Conservation (phyloP, 2,113 vertebrate species). For the Tringa solitaria region DNA sequence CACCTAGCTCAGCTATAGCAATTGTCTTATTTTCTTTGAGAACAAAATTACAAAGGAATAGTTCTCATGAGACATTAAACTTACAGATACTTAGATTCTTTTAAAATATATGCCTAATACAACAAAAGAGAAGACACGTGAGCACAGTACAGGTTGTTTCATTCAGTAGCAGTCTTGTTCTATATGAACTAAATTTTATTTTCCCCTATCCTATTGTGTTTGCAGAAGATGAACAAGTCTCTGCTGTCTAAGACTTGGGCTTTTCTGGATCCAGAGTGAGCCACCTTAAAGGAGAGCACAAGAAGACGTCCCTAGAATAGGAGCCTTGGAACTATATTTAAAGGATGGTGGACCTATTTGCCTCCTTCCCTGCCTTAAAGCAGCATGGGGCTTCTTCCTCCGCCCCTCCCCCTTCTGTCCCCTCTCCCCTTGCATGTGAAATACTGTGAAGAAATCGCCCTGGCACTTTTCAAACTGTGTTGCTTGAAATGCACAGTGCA, state of each 20-base stretch:
- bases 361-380: slow-evolving; percentile 97
- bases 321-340: slow-evolving; percentile 77
- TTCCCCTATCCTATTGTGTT: slow-evolving; percentile 44
- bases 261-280: slow-evolving; percentile 70
- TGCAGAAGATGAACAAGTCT: slow-evolving; percentile 95
- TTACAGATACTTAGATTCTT: not conserved
- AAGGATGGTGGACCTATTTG: slow-evolving; percentile 83
- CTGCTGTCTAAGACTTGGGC: slow-evolving; percentile 87
- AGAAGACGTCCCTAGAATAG: slow-evolving; percentile 75
- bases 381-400: slow-evolving; percentile 87
- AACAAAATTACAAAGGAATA: not conserved
- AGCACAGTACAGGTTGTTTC: not conserved
- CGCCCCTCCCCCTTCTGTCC: slow-evolving; percentile 66
- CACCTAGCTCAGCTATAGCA: not conserved
- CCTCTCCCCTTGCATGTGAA: slow-evolving; percentile 86
- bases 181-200: slow-evolving; percentile 28
- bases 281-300: slow-evolving; percentile 80
- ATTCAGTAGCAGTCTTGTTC: slow-evolving; percentile 4
- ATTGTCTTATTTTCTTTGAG: not conserved
- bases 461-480: slow-evolving; percentile 83
- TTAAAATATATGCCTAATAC: not conserved
- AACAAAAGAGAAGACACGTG: not conserved
- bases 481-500: slow-evolving; percentile 81
- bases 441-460: slow-evolving; percentile 96
- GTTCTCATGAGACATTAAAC: not conserved